phyloP scores from a whole-genome alignment of 2,113 vertebrate genomes.

The Apteryx mantelli region DNA sequence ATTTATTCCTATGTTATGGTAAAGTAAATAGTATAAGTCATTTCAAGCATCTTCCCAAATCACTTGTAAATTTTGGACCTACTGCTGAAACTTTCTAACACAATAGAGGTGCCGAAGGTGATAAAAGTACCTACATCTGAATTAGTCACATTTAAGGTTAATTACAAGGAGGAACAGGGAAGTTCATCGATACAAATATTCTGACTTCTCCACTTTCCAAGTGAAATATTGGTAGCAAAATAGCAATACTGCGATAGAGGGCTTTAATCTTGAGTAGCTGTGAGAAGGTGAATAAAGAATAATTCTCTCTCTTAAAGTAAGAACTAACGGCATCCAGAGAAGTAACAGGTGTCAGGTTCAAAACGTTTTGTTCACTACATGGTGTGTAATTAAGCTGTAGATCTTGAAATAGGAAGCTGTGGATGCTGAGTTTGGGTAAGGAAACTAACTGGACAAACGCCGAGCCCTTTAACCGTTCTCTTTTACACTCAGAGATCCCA shows the following conservation, averaged over 20 bases:
- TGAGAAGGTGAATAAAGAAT: background rate
- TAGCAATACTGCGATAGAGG: background rate
- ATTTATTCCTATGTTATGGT: background rate
- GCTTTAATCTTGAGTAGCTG: background rate
- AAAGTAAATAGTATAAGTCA: background rate
- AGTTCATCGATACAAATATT: background rate
- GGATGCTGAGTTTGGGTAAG: background rate
- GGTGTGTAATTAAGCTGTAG: background rate
- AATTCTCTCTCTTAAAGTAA: background rate
- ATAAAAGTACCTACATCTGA: background rate
- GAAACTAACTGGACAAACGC: background rate
- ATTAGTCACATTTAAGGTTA: background rate
- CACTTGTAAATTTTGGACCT: background rate
- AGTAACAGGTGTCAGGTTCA: too few species aligned
- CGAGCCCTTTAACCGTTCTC: background rate
- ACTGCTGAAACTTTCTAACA: background rate
- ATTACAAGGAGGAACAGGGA: background rate
- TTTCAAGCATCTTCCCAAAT: background rate
- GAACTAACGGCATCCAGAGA: accelerated
- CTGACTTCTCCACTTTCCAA: background rate
- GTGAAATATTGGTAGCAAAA: background rate
- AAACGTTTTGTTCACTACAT: accelerated
- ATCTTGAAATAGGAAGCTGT: too few species aligned
- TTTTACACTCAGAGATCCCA: background rate
- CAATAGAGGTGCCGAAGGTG: background rate